Base-by-base conservation (phyloP, 1,140 invertebrate species). In the Temnothorax nylanderi region DNA sequence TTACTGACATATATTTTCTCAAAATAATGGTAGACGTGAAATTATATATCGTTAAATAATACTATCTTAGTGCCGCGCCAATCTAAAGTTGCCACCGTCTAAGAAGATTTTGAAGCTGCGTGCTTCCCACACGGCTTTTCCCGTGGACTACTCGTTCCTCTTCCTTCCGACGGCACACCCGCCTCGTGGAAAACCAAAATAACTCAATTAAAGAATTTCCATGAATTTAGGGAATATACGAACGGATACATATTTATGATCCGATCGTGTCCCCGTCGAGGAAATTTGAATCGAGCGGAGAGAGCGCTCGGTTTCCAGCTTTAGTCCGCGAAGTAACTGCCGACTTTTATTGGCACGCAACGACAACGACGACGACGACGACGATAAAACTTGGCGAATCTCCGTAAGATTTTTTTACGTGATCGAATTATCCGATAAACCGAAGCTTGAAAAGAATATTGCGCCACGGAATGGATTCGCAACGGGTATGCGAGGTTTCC, bases 161-260 rank as follows among this genome's bases (percentile, higher is more conserved):
- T 69, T 85, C n/a, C 8, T 60, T 51, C 21, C 86, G 37, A 34
- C 77, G 74, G 7, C 47, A 71, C 82, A 47, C 26, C 34, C 76
- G 60, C 49, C 69, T 88, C 71, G 18, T 65, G 90, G 88, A 93
- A 94, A 94, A 94, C 86, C 92, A 94, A 95, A 94, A 95, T 95
- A 94, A 95, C 93, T 94, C 93, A 93, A 95, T 95, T 95, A 95
- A 95, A 95, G 93, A 94, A 95, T 94, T 95, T 95, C 93, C 94
- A 94, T 93, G 94, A 94, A 95, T 93, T 93, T 91, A 92, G 88
- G 92, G 86, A 91, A 90, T 92, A 90, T 92, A 89, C 82, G 41
- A 85, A 85, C 58, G 77, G 91, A 95, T 95, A 95, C 94, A 95
- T 95, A 95, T 95, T 95, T 95, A 95, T 95, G 94, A 95, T 94